Conservation (phyloP, 2,888 invertebrate genomes). For the Patella depressa region DNA sequence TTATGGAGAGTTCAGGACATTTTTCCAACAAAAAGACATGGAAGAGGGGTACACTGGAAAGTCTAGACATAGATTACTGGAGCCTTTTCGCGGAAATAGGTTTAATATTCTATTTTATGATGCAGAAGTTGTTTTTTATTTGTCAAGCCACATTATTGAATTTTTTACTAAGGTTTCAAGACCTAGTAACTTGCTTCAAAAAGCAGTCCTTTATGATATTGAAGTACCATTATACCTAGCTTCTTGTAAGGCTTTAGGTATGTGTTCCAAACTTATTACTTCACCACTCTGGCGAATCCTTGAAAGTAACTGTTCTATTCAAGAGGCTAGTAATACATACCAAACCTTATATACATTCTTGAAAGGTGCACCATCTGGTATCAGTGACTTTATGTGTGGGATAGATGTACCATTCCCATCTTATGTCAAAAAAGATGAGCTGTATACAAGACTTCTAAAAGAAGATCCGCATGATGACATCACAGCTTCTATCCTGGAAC, state of each 20-base stretch:
- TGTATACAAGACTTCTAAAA: neutral
- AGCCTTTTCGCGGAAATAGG: slow-evolving; percentile 24
- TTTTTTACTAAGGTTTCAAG: slow-evolving; percentile 24
- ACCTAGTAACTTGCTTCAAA: neutral
- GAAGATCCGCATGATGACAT: neutral
- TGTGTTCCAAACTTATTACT: neutral
- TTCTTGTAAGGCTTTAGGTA: slow-evolving; percentile 4
- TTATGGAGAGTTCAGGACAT: slow-evolving; percentile 11
- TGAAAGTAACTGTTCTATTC: neutral
- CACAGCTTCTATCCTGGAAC: neutral
- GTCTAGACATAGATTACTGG: slow-evolving; percentile 1
- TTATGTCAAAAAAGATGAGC: neutral
- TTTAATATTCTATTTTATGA: slow-evolving; percentile 28
- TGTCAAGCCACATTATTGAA: slow-evolving; percentile 25
- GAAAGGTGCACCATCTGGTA: neutral
- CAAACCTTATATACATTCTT: neutral
- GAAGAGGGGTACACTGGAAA: neutral
- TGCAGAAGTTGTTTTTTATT: slow-evolving; percentile 31
- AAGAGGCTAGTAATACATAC: slow-evolving; percentile 4
- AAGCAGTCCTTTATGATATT: neutral
- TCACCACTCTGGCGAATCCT: slow-evolving; percentile 1
- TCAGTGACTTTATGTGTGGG: slow-evolving; percentile 1
- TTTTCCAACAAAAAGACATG: slow-evolving; percentile 11
- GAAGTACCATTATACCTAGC: neutral
- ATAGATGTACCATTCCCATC: neutral